phyloP scores from a whole-genome alignment of 2,113 vertebrate genomes.

The Rhipidura dahli region DNA sequence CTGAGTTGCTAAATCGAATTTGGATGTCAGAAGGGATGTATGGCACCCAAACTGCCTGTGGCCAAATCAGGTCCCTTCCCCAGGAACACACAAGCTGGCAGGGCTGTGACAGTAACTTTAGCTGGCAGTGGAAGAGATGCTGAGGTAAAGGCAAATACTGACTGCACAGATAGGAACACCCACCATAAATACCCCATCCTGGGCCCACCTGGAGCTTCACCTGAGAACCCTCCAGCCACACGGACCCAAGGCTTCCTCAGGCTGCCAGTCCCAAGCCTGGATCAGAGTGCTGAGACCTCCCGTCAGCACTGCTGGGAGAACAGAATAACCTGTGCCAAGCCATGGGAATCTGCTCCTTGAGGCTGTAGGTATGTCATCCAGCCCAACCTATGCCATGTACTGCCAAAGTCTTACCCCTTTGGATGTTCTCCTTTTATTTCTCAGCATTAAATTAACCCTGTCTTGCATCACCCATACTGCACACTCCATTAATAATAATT shows the following conservation, averaged over 20 bases:
- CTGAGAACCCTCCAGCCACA: background rate
- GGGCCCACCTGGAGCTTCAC: background rate
- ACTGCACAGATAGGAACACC: background rate
- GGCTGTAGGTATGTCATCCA: background rate
- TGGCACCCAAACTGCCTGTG: background rate
- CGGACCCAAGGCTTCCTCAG: background rate
- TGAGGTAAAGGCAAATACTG: background rate
- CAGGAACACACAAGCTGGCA: background rate
- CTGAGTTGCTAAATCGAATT: background rate
- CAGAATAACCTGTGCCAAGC: background rate
- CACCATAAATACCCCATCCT: accelerated
- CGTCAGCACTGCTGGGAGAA: background rate
- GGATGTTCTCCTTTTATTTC: background rate
- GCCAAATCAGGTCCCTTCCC: background rate
- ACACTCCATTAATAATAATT: background rate
- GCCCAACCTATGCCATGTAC: background rate
- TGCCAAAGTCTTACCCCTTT: background rate
- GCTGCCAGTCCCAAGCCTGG: background rate
- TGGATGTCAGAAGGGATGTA: background rate
- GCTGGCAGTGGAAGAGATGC: background rate
- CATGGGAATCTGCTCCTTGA: accelerated
- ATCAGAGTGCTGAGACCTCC: background rate
- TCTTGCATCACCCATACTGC: background rate
- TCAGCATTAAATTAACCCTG: background rate
- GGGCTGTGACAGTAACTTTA: background rate